Conservation (phyloP, 1,140 invertebrate genomes). For the Diabrotica virgifera region DNA sequence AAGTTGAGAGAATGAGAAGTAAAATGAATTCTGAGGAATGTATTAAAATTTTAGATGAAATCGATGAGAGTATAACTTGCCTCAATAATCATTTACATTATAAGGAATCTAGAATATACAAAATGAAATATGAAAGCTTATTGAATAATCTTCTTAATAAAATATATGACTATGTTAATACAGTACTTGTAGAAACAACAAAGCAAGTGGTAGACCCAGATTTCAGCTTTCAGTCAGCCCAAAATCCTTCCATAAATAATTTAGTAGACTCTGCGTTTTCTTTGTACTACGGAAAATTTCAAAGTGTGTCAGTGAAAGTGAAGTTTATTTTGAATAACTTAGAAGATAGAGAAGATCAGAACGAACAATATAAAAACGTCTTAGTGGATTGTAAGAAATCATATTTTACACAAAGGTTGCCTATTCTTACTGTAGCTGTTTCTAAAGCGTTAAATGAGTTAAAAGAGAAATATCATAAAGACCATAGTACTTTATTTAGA, state of each 20-base stretch:
- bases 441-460: constrained; percentile 72
- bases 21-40: constrained; percentile 72
- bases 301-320: constrained; percentile 80
- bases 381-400: constrained; percentile 81
- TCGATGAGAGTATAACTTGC: constrained; percentile 86
- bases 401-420: constrained; percentile 75
- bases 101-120: constrained; percentile 77
- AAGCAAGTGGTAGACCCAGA: constrained; percentile 59
- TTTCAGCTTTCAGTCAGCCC: constrained; percentile 50
- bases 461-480: constrained; percentile 66
- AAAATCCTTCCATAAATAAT: constrained; percentile 32
- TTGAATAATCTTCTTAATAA: constrained; percentile 66
- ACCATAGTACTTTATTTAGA: constrained; percentile 85
- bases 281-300: constrained; percentile 91
- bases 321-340: constrained; percentile 78
- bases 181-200: constrained; percentile 60
- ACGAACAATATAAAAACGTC: constrained; percentile 69
- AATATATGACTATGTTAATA: constrained; percentile 41
- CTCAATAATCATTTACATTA: constrained; percentile 68
- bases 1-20: constrained; percentile 66
- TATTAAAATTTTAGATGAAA: constrained; percentile 75
- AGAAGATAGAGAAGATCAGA: constrained; percentile 69
- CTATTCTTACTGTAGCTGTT: constrained; percentile 73
- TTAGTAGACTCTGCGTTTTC: constrained; percentile 77
- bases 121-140: constrained; percentile 77